Evolutionary conservation across 1,140 invertebrate species (phyloP).

Genomic region (Macrosteles quadrilineatus): DNA sequence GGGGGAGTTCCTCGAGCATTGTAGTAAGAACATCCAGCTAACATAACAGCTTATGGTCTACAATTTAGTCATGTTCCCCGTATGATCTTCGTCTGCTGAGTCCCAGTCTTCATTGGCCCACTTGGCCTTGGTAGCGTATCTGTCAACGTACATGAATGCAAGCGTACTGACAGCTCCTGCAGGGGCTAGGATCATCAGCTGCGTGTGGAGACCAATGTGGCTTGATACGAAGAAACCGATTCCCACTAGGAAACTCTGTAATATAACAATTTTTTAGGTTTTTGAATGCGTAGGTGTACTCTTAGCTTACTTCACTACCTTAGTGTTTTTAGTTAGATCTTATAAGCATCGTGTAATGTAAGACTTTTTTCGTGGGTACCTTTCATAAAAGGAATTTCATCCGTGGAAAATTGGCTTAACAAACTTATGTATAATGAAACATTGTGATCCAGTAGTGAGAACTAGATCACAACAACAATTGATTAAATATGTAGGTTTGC

Average conservation of each 20-base stretch:
- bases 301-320: neutral
- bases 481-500: no score
- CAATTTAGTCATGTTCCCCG: no score
- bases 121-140: slow-evolving; percentile 7
- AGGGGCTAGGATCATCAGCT: slow-evolving; percentile 64
- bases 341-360: neutral
- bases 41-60: no score
- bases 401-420: no score
- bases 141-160: slow-evolving; percentile 33
- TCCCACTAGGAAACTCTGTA: slow-evolving; percentile 86
- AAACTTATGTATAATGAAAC: no score
- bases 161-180: slow-evolving; percentile 29
- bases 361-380: neutral
- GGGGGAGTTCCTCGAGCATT: no score
- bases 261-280: slow-evolving; percentile 39
- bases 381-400: no score
- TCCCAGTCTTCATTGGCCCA: slow-evolving; percentile 6
- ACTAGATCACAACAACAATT: no score
- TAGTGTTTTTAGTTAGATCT: neutral
- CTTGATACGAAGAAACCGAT: slow-evolving; percentile 86
- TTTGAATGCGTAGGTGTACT: neutral
- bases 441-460: no score
- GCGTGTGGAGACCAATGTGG: slow-evolving; percentile 70
- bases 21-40: no score
- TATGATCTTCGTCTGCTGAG: neutral